Evolutionary conservation across 2,888 invertebrate genomes (phyloP).

Genomic region (Drosophila rubida): DNA sequence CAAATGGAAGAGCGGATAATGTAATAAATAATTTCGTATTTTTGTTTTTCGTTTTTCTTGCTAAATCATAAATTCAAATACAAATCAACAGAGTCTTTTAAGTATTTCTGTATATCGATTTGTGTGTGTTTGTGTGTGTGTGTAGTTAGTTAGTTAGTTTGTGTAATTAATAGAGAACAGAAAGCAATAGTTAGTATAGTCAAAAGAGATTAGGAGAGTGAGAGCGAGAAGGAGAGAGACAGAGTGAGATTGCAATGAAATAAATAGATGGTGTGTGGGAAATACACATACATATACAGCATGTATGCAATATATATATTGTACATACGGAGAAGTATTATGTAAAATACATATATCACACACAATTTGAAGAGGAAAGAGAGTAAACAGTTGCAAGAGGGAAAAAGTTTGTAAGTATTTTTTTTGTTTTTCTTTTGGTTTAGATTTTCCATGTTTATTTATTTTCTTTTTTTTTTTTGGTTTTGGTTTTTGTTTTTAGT

Average conservation of each 20-base stretch:
- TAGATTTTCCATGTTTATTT: conserved; percentile 14
- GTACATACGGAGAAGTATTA: conserved; percentile 41
- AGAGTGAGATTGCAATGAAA: conserved; percentile 16
- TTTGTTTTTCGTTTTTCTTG: not conserved
- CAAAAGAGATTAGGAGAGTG: conserved; percentile 23
- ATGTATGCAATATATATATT: conserved; percentile 70
- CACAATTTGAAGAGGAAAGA: conserved; percentile 53
- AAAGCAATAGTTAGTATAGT: conserved; percentile 25
- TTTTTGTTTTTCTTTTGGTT: conserved; percentile 26
- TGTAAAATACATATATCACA: conserved; percentile 72
- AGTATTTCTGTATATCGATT: conserved; percentile 10
- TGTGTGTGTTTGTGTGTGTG: conserved; percentile 10
- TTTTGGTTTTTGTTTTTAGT: conserved; percentile 34
- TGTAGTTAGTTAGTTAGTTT: conserved; percentile 26
- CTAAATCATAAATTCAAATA: conserved; percentile 29
- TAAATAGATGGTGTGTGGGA: conserved; percentile 33
- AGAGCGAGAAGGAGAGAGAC: conserved; percentile 10
- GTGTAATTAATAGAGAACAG: conserved; percentile 16
- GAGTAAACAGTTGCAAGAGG: conserved; percentile 73
- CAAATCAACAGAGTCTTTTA: conserved; percentile 18
- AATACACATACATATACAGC: conserved; percentile 79
- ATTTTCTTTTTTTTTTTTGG: conserved; percentile 21
- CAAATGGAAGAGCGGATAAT: not conserved
- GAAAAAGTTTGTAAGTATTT: conserved; percentile 69
- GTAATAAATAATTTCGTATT: not conserved